These are phyloP conservation scores for Trissoscelio sp. DNA, from an alignment of 2,888 invertebrate species.

Conservation along the genomic window DNA sequence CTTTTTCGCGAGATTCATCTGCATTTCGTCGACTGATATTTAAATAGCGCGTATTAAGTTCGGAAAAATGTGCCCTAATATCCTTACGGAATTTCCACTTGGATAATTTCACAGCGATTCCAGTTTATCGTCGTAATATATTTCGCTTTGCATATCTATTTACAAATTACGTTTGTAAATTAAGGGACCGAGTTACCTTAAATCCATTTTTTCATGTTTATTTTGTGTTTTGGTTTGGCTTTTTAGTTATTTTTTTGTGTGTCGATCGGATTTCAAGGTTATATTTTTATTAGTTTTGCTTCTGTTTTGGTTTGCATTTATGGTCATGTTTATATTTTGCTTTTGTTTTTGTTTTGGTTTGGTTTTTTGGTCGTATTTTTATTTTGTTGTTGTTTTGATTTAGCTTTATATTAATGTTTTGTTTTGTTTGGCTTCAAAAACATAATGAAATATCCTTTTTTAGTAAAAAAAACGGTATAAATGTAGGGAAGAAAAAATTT, in stretches of 20 bases:
- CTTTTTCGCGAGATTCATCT: neutral
- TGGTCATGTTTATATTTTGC: too few relatives aligned
- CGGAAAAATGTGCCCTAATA: constrained; percentile 14
- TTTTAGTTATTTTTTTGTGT: neutral
- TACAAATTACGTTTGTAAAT: constrained; percentile 9
- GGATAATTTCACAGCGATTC: constrained; percentile 15
- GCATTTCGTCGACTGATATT: constrained; percentile 11
- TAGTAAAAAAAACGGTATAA: too few relatives aligned
- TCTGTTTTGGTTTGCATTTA: too few relatives aligned
- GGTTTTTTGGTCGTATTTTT: too few relatives aligned
- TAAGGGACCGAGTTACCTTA: neutral
- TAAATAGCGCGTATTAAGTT: constrained; percentile 25
- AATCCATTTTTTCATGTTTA: neutral
- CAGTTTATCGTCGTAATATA: constrained; percentile 19
- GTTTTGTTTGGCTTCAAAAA: too few relatives aligned
- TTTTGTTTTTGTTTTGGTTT: too few relatives aligned
- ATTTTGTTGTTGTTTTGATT: too few relatives aligned
- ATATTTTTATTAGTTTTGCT: too few relatives aligned
- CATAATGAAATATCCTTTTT: too few relatives aligned
- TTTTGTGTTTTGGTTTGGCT: neutral
- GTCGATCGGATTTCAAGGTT: too few relatives aligned
- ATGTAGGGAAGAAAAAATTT: neutral
- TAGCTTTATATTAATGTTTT: too few relatives aligned
- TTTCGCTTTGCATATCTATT: constrained; percentile 4
- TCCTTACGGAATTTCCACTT: constrained; percentile 14